Base-by-base conservation (phyloP, 2,797 vertebrate genomes). In the Todus mexicanus region DNA sequence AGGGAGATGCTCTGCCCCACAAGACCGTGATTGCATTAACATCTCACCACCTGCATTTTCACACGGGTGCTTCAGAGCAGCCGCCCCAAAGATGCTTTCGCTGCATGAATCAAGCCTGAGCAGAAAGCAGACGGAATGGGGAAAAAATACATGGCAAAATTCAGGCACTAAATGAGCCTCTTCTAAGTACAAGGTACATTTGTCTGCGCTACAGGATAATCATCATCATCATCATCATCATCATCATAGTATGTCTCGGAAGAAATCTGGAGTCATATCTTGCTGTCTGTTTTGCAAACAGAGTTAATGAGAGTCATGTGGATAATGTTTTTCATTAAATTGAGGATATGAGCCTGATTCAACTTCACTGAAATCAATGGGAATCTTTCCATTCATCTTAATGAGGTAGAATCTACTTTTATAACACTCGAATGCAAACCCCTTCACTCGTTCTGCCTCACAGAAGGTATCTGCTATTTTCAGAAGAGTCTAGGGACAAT, bases 271-370 rank as follows among this genome's bases (percentile, higher is more conserved):
- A 94, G 89, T 81, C 63, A 2, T 48, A 68, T 83, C 91, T 94
- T 42, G 48, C 84, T 88, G 92, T 73, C 92, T 96, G 91, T 91
- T 95, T 95, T 81, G 92, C 84, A 95, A 95, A 82, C 81, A 96
- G 79, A 94, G 63, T 73, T 94, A 91, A 95, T 83, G 75, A 95
- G 88, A 90, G 90, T 89, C 84, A 94, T 59, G 66, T 75, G 80
- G 94, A 57, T 91, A 88, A 93, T 94, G 93, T 57, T 95, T 90
- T 84, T 73, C 92, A 94, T 92, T 94, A 94, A 93, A 78, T 8
- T 69, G 90, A 95, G 94, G 93, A 89, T 94, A 93, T 89, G 91
- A 96, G 93, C 73, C 71, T 91, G 76, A 94, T 84, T 86, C 82
- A 91, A 48, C 93, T 91, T 19, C 64, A 35, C 76, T 64, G 85